Evolutionary conservation across 2,888 invertebrate genomes (phyloP).

Genomic region (Serrognathus titanus): DNA sequence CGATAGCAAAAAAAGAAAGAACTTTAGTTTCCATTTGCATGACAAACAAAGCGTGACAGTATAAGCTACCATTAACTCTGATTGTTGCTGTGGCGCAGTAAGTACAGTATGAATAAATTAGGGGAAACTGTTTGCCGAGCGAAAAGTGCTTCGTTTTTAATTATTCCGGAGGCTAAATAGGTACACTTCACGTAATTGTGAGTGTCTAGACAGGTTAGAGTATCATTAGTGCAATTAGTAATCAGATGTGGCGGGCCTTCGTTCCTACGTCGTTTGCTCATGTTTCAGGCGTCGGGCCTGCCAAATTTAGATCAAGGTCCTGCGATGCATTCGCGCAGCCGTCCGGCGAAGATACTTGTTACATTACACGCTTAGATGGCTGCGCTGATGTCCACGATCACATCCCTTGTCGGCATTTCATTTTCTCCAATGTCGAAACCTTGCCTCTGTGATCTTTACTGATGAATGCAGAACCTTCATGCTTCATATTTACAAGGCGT

Average conservation of each 20-base stretch:
- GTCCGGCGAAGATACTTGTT: not conserved
- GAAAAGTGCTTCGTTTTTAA: no score
- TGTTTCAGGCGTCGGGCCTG: slow-evolving; percentile 31
- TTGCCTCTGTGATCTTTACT: not conserved
- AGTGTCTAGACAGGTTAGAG: not conserved
- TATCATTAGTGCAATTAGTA: not conserved
- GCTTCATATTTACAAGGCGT: not conserved
- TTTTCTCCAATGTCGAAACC: not conserved
- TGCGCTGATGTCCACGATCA: not conserved
- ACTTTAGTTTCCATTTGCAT: no score
- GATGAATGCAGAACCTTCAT: not conserved
- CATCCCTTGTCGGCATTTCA: not conserved
- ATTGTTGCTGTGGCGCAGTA: no score
- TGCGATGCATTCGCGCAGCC: slow-evolving; percentile 10
- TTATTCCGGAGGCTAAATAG: not conserved
- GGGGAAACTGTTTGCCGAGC: no score
- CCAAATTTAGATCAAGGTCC: slow-evolving; percentile 33
- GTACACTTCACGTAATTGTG: not conserved
- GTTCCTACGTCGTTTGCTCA: slow-evolving; percentile 26
- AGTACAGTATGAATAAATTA: no score
- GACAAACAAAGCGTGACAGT: no score
- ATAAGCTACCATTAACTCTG: no score
- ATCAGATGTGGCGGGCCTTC: slow-evolving; percentile 13
- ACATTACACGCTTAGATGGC: not conserved
- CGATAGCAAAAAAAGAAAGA: no score